Percentiles rank a stretch among this genome's conserved stretches.
phyloP scores from a whole-genome alignment of 2,113 vertebrate genomes.

The Conger conger region DNA sequence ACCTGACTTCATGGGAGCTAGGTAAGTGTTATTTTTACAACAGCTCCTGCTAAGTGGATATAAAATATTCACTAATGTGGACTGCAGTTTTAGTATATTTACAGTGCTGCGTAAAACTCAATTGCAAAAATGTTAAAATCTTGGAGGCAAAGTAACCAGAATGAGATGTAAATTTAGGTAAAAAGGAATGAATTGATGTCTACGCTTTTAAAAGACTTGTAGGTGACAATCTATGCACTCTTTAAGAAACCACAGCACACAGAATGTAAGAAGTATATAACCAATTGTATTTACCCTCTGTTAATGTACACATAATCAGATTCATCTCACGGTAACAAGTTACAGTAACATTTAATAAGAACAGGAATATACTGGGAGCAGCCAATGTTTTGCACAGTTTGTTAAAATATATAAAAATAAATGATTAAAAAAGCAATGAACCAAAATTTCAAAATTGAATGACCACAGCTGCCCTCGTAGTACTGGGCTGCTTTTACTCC shows the following conservation, averaged over 20 bases:
- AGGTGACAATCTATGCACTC: no score
- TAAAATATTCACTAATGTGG: no score
- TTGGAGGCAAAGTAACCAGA: no score
- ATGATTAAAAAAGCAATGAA: conserved; percentile 61
- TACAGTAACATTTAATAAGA: conserved; percentile 84
- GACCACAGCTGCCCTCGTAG: conserved; percentile 59
- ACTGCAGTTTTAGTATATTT: no score
- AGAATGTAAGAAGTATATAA: conserved; percentile 81
- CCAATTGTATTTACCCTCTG: conserved; percentile 83
- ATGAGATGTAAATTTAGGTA: no score
- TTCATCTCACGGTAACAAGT: conserved; percentile 83
- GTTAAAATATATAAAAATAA: conserved; percentile 58
- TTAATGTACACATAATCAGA: conserved; percentile 81
- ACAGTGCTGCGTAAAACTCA: no score
- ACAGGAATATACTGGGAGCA: conserved; percentile 76
- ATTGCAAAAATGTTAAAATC: no score
- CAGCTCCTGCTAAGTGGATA: no score
- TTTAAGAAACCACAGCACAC: conserved; percentile 38
- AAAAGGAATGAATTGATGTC: neutral
- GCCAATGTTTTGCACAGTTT: conserved; percentile 76
- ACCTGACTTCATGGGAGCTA: no score
- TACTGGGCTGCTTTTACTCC: conserved; percentile 55
- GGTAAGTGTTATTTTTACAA: no score
- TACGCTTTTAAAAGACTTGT: no score
- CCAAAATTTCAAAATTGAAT: conserved; percentile 61